A percentile compares a stretch with the other conserved stretches of the same genome.
Conservation (phyloP, 2,797 vertebrate species). For the Gallirallus australis region DNA sequence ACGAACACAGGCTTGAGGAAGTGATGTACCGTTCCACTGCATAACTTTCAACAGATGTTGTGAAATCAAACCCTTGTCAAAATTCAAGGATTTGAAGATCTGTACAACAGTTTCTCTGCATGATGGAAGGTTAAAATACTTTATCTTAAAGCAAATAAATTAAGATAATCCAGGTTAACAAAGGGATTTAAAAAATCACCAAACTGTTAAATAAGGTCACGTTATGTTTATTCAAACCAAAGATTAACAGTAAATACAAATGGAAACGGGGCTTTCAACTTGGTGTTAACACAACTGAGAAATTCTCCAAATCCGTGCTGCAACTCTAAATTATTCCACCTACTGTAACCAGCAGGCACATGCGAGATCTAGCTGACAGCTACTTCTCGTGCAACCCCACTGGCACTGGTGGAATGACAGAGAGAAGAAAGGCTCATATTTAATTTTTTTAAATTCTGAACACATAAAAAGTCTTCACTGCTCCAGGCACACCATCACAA, state of each 20-base stretch:
- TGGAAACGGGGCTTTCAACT: neutral
- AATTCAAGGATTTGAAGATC: slow-evolving; percentile 47
- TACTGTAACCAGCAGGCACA: neutral
- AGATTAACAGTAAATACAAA: slow-evolving; percentile 5
- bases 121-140: slow-evolving; percentile 54
- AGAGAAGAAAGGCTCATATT: neutral
- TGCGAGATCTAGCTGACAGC: neutral
- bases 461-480: neutral
- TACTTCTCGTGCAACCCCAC: neutral
- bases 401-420: neutral
- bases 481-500: neutral
- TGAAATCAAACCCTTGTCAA: slow-evolving; percentile 71
- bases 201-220: neutral
- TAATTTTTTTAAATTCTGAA: neutral
- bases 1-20: slow-evolving; percentile 35
- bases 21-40: slow-evolving; percentile 50
- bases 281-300: neutral
- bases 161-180: neutral
- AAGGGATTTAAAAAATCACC: neutral
- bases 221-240: neutral
- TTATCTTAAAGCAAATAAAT: neutral
- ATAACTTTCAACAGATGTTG: slow-evolving; percentile 86
- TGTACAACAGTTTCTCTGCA: slow-evolving; percentile 10
- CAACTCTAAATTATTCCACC: slow-evolving; percentile 17
- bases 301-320: neutral